Evolutionary conservation across 2,888 invertebrate species (phyloP).

Genomic region (Orchesellides sinensis): DNA sequence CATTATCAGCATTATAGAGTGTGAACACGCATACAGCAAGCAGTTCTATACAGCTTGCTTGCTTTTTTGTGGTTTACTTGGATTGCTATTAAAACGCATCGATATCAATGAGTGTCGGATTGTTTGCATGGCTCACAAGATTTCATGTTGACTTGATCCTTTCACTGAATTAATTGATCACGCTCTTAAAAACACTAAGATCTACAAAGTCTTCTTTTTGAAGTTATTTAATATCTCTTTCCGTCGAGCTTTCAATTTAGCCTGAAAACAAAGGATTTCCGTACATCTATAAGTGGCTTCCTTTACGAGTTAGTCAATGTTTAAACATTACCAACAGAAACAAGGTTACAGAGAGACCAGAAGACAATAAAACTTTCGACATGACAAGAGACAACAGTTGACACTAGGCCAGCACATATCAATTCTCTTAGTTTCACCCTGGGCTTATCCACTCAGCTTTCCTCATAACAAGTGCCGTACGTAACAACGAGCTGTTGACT

Average conservation of each 20-base stretch:
- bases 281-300: no score
- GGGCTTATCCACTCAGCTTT: not conserved
- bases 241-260: no score
- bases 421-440: no score
- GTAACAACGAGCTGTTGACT: no score
- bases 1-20: no score
- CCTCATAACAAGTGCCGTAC: not conserved
- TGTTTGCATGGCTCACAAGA: constrained; percentile 32
- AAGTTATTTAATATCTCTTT: constrained; percentile 21
- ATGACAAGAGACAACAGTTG: not conserved
- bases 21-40: no score
- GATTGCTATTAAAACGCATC: not conserved
- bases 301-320: no score
- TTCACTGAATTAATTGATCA: constrained; percentile 27
- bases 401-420: no score
- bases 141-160: constrained; percentile 24
- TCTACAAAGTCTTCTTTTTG: not conserved
- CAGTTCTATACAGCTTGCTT: no score
- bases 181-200: not conserved
- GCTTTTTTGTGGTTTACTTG: not conserved
- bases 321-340: no score
- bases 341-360: no score
- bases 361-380: no score
- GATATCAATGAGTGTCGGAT: not conserved
- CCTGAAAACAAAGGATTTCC: not conserved